Percentiles rank a stretch among this genome's conserved stretches.
These are phyloP conservation scores for Watsonalla binaria DNA, from an alignment of 2,888 invertebrate genomes.

Conservation along the genomic window DNA sequence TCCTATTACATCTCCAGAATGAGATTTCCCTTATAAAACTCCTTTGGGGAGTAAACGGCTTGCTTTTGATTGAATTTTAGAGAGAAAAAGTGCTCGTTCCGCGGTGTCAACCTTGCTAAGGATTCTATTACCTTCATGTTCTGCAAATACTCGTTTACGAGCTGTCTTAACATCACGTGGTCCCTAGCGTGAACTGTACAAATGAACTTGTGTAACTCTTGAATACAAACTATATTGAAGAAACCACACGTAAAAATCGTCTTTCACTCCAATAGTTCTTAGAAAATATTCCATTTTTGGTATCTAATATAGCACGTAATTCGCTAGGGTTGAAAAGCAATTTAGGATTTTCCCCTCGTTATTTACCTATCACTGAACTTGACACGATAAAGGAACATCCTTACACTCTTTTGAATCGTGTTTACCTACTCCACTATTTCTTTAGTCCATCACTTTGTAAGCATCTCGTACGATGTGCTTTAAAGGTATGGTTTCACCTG, in stretches of 20 bases:
- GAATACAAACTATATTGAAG: neutral
- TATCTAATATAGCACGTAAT: too few relatives aligned
- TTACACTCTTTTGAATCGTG: too few relatives aligned
- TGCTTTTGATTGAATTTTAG: constrained; percentile 27
- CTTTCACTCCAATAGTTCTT: too few relatives aligned
- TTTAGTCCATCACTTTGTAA: too few relatives aligned
- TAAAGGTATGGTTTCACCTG: neutral
- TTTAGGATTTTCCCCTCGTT: too few relatives aligned
- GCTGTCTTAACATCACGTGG: neutral
- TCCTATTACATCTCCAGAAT: constrained; percentile 26
- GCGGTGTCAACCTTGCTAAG: neutral
- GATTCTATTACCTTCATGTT: constrained; percentile 1
- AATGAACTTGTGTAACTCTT: neutral
- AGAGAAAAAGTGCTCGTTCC: constrained; percentile 4
- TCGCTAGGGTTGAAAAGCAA: too few relatives aligned
- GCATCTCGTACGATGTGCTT: too few relatives aligned
- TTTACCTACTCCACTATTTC: too few relatives aligned
- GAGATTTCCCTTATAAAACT: constrained; percentile 22
- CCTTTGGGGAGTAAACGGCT: constrained; percentile 19
- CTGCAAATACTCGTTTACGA: neutral
- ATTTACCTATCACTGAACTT: too few relatives aligned
- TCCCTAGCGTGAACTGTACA: neutral
- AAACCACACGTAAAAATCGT: too few relatives aligned
- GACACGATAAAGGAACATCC: too few relatives aligned
- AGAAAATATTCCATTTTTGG: too few relatives aligned